Percentiles rank a stretch among this genome's conserved stretches.
These are phyloP conservation scores for Potamilus streckersoni DNA, from an alignment of 1,140 invertebrate species.

Conservation along the genomic window DNA sequence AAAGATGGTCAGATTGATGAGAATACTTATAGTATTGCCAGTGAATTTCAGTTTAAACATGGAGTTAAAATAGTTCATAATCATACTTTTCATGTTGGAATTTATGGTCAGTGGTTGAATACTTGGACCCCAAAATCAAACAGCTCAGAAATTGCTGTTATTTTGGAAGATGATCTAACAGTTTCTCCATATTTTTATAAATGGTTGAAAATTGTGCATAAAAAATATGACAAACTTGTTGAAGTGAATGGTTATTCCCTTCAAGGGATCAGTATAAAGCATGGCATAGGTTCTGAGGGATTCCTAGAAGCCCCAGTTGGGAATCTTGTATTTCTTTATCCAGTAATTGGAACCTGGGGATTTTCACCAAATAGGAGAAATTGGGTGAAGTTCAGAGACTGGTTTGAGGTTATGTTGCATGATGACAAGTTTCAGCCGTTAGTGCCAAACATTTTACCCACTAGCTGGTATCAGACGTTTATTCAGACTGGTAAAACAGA, in stretches of 20 bases:
- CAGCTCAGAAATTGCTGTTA: constrained; percentile 44
- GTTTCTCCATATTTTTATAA: constrained; percentile 44
- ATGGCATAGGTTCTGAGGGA: constrained; percentile 6
- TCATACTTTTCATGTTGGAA: constrained; percentile 35
- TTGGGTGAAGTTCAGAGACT: constrained; percentile 44
- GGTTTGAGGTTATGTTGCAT: constrained; percentile 27
- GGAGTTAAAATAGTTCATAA: constrained; percentile 33
- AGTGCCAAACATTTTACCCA: constrained; percentile 35
- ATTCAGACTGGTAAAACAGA: constrained; percentile 16
- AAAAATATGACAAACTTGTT: constrained; percentile 36
- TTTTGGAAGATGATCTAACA: constrained; percentile 51
- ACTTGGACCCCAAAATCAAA: constrained; percentile 39
- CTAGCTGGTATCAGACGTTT: constrained; percentile 30
- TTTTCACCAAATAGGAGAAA: constrained; percentile 40
- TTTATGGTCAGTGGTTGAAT: constrained; percentile 50
- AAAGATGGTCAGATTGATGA: constrained; percentile 23
- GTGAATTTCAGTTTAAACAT: constrained; percentile 37
- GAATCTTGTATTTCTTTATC: constrained; percentile 35
- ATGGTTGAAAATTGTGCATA: constrained; percentile 47
- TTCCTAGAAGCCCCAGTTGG: constrained; percentile 16
- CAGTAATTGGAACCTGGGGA: constrained; percentile 46
- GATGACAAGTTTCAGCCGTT: constrained; percentile 30
- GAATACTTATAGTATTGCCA: constrained; percentile 25
- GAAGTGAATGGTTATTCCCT: constrained; percentile 40
- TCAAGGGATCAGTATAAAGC: constrained; percentile 33